A percentile compares a stretch with the other conserved stretches of the same genome.
Conservation (phyloP, 2,113 vertebrate genomes). For the Corythoichthys haematopterus region DNA sequence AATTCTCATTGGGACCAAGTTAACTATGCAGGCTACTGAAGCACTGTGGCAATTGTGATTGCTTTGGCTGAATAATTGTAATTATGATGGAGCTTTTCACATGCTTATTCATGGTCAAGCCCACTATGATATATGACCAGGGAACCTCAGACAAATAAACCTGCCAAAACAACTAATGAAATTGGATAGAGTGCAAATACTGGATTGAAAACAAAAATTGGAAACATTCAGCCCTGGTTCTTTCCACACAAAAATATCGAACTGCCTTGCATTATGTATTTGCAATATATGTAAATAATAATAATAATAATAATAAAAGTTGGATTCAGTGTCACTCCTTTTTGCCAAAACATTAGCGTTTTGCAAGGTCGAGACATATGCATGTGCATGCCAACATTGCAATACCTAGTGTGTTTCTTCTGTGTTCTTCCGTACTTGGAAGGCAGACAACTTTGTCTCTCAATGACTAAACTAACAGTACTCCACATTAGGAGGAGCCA, state of each 20-base stretch:
- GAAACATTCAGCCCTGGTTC: conserved; percentile 23
- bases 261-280: not conserved
- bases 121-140: conserved; percentile 48
- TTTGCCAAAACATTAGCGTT: conserved; percentile 9
- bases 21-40: conserved; percentile 55
- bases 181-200: conserved; percentile 52
- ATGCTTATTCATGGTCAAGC: conserved; percentile 53
- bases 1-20: conserved; percentile 51
- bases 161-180: conserved; percentile 51
- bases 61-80: conserved; percentile 56
- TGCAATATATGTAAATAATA: not conserved
- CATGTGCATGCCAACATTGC: not conserved
- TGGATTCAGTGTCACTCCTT: conserved; percentile 8
- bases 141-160: conserved; percentile 38
- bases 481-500: conserved; percentile 43
- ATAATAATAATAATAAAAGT: not conserved
- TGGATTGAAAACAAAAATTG: conserved; percentile 30
- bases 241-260: conserved; percentile 11
- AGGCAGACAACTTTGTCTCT: conserved; percentile 16
- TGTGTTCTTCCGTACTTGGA: conserved; percentile 10
- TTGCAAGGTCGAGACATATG: conserved; percentile 8
- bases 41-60: conserved; percentile 56
- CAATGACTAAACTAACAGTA: conserved; percentile 55
- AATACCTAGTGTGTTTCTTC: not conserved
- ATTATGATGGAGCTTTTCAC: conserved; percentile 56